These are phyloP conservation scores for Drosophila nigromelanica DNA, from an alignment of 1,140 invertebrate genomes.

Conservation along the genomic window DNA sequence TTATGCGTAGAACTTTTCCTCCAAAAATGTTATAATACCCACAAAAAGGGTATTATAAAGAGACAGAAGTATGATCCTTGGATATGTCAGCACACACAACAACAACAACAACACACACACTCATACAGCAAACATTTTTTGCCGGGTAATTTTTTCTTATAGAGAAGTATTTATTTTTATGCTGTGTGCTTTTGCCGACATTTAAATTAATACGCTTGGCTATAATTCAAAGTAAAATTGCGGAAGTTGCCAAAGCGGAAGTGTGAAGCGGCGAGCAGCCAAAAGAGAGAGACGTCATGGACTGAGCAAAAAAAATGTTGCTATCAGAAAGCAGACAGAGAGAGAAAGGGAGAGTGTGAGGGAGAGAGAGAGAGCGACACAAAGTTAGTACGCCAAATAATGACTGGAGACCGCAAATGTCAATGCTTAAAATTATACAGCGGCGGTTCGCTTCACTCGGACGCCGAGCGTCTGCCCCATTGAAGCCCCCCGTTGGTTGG, in stretches of 20 bases:
- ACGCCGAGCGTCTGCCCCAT: not conserved
- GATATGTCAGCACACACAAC: conserved; percentile 11
- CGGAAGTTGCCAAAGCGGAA: conserved; percentile 82
- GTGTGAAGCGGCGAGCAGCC: conserved; percentile 73
- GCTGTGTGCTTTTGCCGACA: conserved; percentile 75
- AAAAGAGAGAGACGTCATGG: conserved; percentile 34
- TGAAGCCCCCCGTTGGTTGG: not conserved
- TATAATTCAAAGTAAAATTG: conserved; percentile 83
- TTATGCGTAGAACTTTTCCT: not conserved
- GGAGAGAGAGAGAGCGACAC: conserved; percentile 4
- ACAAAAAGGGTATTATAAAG: conserved; percentile 1
- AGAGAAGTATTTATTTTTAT: conserved; percentile 66
- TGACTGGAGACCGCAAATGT: conserved; percentile 80
- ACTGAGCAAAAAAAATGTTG: conserved; percentile 50
- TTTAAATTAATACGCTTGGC: conserved; percentile 82
- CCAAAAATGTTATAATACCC: not conserved
- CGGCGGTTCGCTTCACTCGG: conserved; percentile 51
- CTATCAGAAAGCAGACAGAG: conserved; percentile 14
- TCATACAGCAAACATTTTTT: conserved; percentile 13
- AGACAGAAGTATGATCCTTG: conserved; percentile 1
- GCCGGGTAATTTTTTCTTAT: conserved; percentile 45
- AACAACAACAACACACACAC: conserved; percentile 1
- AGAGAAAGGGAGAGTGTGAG: not conserved
- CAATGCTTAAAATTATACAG: conserved; percentile 82
- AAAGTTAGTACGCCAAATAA: conserved; percentile 60